Evolutionary conservation across 2,113 vertebrate genomes (phyloP), one percentile per base, ranked within the genome.

Genomic region (Anser brachyrhynchus): DNA sequence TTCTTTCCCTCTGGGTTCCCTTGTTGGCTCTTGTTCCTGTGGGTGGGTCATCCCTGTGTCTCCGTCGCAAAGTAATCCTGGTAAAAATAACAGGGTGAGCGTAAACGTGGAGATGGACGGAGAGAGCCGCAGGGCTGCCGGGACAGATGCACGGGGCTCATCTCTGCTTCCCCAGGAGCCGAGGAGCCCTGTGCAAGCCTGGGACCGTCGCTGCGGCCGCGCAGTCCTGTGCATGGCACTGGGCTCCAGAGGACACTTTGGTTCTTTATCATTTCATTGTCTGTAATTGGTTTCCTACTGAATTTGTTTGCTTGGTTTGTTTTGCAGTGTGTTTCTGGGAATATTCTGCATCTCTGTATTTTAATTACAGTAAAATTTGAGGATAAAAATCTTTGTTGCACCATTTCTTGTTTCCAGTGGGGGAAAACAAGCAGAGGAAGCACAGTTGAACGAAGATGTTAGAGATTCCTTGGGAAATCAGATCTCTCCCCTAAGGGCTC

Each of bases 281-380:
- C 86, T 95, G 91, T 94, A 96, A 82, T 97, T 97, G 82, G 86
- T 96, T 96, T 97, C 94, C 84, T 81, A 88, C 90, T 87, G 90
- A 85, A 94, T 91, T 95, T 91, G 89, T 96, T 93, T 97, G 93
- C 91, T 95, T 79, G 90, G 85, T 94, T 92, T 95, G 94, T 96
- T 96, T 97, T 96, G 95, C 86, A 95, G 89, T 89, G 93, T 95
- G 84, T 93, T 95, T 95, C 94, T 94, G 95, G 93, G 81, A 95
- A 95, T 97, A 96, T 94, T 96, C 96, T 93, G 92, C 82, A 96
- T 96, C 92, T 97, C 95, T 97, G 91, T 94, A 92, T 96, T 97
- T 96, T 97, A 97, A 96, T 94, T 96, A 97, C 91, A 95, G 96
- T 95, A 96, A 96, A 97, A 93, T 96, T 97, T 97, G 96, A 97